These are phyloP conservation scores for Corvus moneduloides DNA, from an alignment of 2,113 vertebrate genomes.

Conservation along the genomic window DNA sequence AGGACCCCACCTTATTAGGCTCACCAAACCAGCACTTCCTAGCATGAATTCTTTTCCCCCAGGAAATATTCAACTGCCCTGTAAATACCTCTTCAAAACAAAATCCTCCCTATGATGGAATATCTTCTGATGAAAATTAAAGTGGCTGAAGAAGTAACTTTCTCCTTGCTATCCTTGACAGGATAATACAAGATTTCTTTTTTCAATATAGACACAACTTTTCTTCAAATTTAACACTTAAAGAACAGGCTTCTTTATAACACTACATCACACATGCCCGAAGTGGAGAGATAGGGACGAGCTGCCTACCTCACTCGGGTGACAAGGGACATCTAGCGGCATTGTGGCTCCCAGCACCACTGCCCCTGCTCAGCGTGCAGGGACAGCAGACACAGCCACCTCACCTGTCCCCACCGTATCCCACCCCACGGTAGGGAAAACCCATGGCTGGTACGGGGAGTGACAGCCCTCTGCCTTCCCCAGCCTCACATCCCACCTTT, in stretches of 20 bases:
- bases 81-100: background rate
- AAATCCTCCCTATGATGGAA: accelerated
- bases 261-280: accelerated
- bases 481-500: background rate
- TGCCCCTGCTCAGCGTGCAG: background rate
- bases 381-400: background rate
- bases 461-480: background rate
- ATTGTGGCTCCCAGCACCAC: background rate
- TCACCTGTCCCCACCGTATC: accelerated
- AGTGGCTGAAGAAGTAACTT: background rate
- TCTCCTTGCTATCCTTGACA: background rate
- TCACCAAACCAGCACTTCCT: background rate
- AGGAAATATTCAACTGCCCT: background rate
- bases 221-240: background rate
- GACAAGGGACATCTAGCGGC: slow-evolving; percentile 59
- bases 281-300: background rate
- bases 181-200: background rate
- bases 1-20: background rate
- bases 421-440: accelerated
- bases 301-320: background rate
- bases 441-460: background rate
- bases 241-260: background rate
- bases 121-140: background rate
- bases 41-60: accelerated
- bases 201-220: background rate